Evolutionary conservation across 2,888 invertebrate genomes (phyloP), one percentile per base, ranked within the genome.

Genomic region (Brenthis daphne): DNA sequence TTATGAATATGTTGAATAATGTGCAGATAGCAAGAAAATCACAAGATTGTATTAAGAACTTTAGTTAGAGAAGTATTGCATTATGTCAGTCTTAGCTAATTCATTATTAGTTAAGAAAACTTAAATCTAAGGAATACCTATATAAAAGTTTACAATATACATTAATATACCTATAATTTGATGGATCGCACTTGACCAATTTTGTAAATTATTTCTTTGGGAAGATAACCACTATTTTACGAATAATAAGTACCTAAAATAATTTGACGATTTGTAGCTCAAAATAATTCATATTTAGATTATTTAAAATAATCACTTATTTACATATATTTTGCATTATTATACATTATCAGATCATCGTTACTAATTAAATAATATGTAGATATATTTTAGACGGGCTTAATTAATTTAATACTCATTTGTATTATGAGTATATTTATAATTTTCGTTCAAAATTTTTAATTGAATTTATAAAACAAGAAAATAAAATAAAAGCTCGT

Each of bases 291-390:
- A 50, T 60, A 60, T 60, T 60, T n/a, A n/a, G 14, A 60, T 60
- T 60, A 29, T 60, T 48, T 50, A 8, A 29, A 60, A 50, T n/a
- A 29, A n/a, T 1, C 1, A 29, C 29, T 50, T 1, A 60, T 50
- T 50, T 29, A 50, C n/a, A 60, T 60, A 50, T 29, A 60, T 5
- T 58, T 47, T 47, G 20, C 1, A 14, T 58, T 58, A 58, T 20
- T n/a, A 58, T 48, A 48, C 47, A 60, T 60, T 50, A 50, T 60
- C 29, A 29, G n/a, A 29, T 60, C 48, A 60, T 50, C 24, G 50
- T 29, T 60, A 48, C 48, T 58, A 48, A 58, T 58, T 48, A 58
- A 11, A n/a, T 60, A 50, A 50, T 29, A 58, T 5, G n/a, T 60
- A 43, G 37, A 43, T 43, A 43, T 11, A 16, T 6, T 29, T 58